Evolutionary conservation across 1,140 invertebrate species (phyloP).

Genomic region (Apocrypta bakeri): DNA sequence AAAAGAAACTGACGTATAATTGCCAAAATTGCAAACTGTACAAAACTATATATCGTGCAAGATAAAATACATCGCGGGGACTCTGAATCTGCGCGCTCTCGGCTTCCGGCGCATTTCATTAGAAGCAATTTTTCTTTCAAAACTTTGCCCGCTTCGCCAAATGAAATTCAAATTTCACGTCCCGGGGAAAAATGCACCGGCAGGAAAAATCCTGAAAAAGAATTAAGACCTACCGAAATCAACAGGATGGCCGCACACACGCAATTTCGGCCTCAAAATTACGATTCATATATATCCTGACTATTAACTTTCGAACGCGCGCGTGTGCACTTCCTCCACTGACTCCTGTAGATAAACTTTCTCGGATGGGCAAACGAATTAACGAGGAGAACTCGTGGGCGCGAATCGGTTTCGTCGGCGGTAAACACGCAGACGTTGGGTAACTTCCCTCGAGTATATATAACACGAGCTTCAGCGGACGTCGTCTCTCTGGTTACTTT

Average conservation of each 20-base stretch:
- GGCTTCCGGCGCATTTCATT: not conserved
- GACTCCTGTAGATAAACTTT: conserved; percentile 17
- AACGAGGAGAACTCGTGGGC: not conserved
- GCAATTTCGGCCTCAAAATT: conserved; percentile 7
- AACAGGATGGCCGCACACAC: not conserved
- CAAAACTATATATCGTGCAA: not conserved
- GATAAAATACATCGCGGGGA: not conserved
- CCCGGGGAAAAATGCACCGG: not conserved
- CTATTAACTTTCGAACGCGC: conserved; percentile 21
- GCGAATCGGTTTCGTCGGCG: conserved; percentile 19
- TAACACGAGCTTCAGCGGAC: not conserved
- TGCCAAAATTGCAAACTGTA: not conserved
- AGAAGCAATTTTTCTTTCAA: not conserved
- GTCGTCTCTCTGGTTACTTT: not conserved
- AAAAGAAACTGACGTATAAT: not conserved
- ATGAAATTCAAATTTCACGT: not conserved
- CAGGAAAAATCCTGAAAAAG: not conserved
- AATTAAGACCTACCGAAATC: not conserved
- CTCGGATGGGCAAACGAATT: conserved; percentile 20
- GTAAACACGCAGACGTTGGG: conserved; percentile 11
- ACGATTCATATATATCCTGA: conserved; percentile 1
- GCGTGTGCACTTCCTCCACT: not conserved
- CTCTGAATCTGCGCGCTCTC: not conserved
- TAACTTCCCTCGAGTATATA: not conserved
- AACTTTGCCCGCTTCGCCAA: not conserved